Base-by-base conservation (phyloP, 2,797 vertebrate genomes). In the Pteropus rufus region DNA sequence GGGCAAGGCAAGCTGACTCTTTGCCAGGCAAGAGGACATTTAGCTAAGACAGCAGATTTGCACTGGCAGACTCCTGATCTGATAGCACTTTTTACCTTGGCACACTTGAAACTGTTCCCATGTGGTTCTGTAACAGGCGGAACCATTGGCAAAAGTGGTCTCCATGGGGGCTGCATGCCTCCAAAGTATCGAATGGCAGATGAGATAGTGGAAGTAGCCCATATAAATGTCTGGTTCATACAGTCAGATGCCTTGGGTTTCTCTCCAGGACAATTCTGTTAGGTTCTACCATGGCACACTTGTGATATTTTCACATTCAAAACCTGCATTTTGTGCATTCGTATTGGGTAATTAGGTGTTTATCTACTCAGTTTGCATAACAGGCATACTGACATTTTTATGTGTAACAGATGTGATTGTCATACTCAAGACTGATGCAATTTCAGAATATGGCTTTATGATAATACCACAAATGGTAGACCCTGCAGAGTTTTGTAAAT, bases 391-490 rank as follows among this genome's bases (percentile, higher is more conserved):
- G 88, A 81, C 49, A 76, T 81, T 98, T 95, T 87, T 90, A 84
- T 3, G 0, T 86, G 21, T 85, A 93, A 70, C 29, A 89, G 76
- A 81, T 7, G 39, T 69, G 29, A 91, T 62, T 97, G 87, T 44
- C 76, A 65, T 87, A 29, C 46, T 92, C 73, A 93, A 92, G 46
- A 79, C 18, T 80, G 75, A 69, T 58, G 58, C 54, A 91, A 73
- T 75, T 85, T 52, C 31, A 85, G 77, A 95, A 95, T 69, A 76
- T 91, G 23, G 41, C 41, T 96, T 97, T 94, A 86, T 81, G 77
- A 77, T 94, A 72, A 67, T 39, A 73, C 8, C 44, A 67, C 60
- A 69, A 67, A 96, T 52, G 24, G 67, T 41, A 46, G 69, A 21
- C 34, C 87, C 52, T 89, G 69, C 62, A 92, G n/a, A 95, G 26